A percentile compares a stretch with the other conserved stretches of the same genome.
Conservation (phyloP, 1,140 invertebrate species). For the Nasonia giraulti region DNA sequence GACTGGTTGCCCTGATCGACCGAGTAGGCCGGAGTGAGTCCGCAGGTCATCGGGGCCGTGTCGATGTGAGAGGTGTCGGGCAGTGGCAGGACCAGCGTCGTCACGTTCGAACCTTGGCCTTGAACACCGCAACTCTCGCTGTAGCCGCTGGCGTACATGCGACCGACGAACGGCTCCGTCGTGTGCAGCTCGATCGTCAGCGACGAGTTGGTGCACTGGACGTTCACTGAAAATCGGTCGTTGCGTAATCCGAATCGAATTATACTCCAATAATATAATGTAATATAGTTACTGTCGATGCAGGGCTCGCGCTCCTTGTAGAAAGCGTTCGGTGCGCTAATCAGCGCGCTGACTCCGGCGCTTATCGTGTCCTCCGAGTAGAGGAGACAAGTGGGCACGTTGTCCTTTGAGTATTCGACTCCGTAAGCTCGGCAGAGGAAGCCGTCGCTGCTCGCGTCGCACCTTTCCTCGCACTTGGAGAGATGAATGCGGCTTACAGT, state of each 20-base stretch:
- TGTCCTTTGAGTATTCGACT: slow-evolving; percentile 57
- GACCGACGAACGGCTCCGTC: slow-evolving; percentile 73
- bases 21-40: slow-evolving; percentile 66
- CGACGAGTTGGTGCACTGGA: slow-evolving; percentile 71
- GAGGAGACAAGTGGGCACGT: slow-evolving; percentile 64
- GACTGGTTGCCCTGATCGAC: slow-evolving; percentile 64
- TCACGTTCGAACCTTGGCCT: slow-evolving; percentile 70
- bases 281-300: slow-evolving; percentile 70
- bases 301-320: slow-evolving; percentile 76
- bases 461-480: slow-evolving; percentile 73
- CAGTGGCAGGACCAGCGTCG: slow-evolving; percentile 69
- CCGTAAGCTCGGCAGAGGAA: slow-evolving; percentile 75
- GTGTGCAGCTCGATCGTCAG: slow-evolving; percentile 74
- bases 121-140: slow-evolving; percentile 71
- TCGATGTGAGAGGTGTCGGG: slow-evolving; percentile 56
- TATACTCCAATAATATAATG: no score
- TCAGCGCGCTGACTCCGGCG: slow-evolving; percentile 68
- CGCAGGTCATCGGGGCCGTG: slow-evolving; percentile 54
- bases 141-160: slow-evolving; percentile 71
- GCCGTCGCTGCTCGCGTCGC: slow-evolving; percentile 69
- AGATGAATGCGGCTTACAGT: background rate
- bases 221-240: slow-evolving; percentile 68
- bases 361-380: slow-evolving; percentile 72
- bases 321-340: slow-evolving; percentile 63
- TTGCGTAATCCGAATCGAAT: background rate